Base-by-base conservation (phyloP, 2,113 vertebrate species). In the Hippocampus mohnikei region DNA sequence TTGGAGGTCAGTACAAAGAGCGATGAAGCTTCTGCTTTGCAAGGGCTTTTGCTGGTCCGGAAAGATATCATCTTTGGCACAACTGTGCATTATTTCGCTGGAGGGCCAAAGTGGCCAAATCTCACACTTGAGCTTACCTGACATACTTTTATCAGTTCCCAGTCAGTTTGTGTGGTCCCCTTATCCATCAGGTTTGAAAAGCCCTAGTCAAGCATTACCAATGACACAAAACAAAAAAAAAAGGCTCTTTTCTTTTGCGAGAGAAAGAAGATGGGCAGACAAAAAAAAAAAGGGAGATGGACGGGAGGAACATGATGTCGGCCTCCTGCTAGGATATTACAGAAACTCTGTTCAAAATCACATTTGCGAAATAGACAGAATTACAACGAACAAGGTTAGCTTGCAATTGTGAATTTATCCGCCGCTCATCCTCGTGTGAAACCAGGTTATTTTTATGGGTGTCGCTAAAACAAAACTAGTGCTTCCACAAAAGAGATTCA, bases 131-230 rank as follows among this genome's bases (percentile, higher is more conserved):
- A 37, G 33, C 33, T 37, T 37, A 37, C 33, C 33, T 37, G 33
- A 2, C 33, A 37, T 77, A 80, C 81, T 83, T 85, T 86, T 81
- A 81, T 79, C 71, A 84, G 78, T 76, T 59, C 76, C 69, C 75
- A 66, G 83, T 84, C 76, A 33, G 55, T 69, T 86, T 82, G 74
- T 77, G 74, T 87, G 81, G 83, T 75, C 67, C 78, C 79, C 81
- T 85, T 84, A 89, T 87, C 83, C 52, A 11, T 88, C 89, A 89
- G 77, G 70, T 69, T 67, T 85, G 69, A 84, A 81, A 84, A 72
- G 72, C 64, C 68, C 71, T n/a, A 9, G 81, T 72, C 65, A 75
- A 69, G 76, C 78, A 75, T 73, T 82, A 77, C 72, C 75, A 79
- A 60, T 83, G 85, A 82, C 81, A 67, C 23, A n/a, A 60, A 58